Base-by-base conservation (phyloP, 2,113 vertebrate genomes). In the Syngnathus scovelli region DNA sequence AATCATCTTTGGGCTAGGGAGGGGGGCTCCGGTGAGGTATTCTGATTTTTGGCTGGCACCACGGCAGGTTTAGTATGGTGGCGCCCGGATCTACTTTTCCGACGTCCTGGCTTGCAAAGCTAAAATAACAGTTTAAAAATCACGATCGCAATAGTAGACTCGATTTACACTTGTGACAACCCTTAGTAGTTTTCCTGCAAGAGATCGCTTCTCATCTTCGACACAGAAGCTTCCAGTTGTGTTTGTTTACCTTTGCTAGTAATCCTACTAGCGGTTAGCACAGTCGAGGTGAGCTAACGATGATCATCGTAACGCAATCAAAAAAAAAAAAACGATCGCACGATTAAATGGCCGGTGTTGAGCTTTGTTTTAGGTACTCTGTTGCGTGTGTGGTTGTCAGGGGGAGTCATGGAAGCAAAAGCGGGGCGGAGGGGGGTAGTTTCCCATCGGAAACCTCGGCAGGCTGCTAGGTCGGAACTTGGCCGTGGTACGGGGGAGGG, bases 201-300 rank as follows among this genome's bases (percentile, higher is more conserved):
- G 33, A 0, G 1, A 10, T 37, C 36, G 63, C 52, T 9, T 1
- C 1, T 6, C 6, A 9, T 6, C 49, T 70, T 46, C 11, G 54
- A 9, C 23, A n/a, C 1, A 23, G n/a, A 65, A 61, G 21, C 72
- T 36, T 12, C 18, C 23, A 64, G 54, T 61, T 12, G 37, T 84
- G 83, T 87, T 89, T 89, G 86, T 88, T 89, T 89, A 89, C 85
- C 78, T 87, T 87, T 81, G 87, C 85, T 80, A 69, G 71, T 41
- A 33, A 51, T 83, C 83, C 74, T 76, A 71, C 72, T 75, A 83
- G 82, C 70, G 66, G 70, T 33, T 70, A 68, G 67, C 71, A 65
- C 69, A 11, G 41, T 66, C 66, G 78, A 80, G 83, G 81, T 84
- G 18, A 46, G 76, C 65, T 70, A 77, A 64, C 49, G 4, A 54